Base-by-base conservation (phyloP, 2,888 invertebrate genomes). In the Trichogramma evanescens region DNA sequence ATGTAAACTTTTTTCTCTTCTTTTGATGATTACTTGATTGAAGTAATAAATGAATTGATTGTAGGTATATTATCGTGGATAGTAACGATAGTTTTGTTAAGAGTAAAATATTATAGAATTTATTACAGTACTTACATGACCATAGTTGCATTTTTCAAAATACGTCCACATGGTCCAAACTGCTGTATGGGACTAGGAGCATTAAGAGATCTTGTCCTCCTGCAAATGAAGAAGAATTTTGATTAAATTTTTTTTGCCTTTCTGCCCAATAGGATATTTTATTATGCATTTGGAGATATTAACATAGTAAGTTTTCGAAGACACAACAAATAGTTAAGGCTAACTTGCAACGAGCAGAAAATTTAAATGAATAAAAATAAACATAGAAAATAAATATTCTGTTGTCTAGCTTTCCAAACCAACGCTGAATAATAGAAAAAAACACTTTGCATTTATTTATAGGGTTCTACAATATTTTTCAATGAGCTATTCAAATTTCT, bases 141-240 rank as follows among this genome's bases (percentile, higher is more conserved):
- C 91, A 93, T 93, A 45, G 93, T 92, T 9, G 95, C 92, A 80
- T 93, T 95, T 82, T 95, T 95, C 92, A 95, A 91, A 77, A 96
- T 94, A 70, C 95, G 89, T 72, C 95, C 96, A 83, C 96, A 96
- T 86, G 96, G 96, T 83, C 96, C 96, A 80, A 97, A 96, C 75
- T 95, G 93, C 79, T 95, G 95, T 70, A 95, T 91, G 1, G 95
- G 96, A 66, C 93, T 95, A 7, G 95, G 96, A 13, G 96, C 96
- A 83, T 95, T 96, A 79, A 96, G 84, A 70, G 95, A 95, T 77
- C 95, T 84, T 50, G 95, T 95, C 74, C 95, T 85, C 86, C 95
- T 96, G 84, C 0, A 65, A 46, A 50, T 10, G 38, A 6, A 13
- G n/a, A 41, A 50, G 2, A 43, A 1, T 48, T 48, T 48, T 10